Conservation (phyloP, 92 coral and sea anemone species). For the Epizoanthus fatuus region DNA sequence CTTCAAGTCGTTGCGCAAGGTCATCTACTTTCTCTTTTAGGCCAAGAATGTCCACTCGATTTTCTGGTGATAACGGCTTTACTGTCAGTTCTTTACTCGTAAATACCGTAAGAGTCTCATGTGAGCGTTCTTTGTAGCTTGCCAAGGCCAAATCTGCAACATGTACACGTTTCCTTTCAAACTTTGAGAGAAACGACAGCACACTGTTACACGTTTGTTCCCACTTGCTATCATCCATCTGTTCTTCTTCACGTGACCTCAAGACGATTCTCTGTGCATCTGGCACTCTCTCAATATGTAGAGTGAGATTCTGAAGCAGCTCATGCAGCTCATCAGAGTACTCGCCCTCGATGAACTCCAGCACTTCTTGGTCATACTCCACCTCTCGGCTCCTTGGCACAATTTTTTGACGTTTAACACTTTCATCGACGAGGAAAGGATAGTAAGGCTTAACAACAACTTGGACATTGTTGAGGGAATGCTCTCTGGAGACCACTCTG, state of each 20-base stretch:
- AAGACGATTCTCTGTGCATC: conserved; percentile 1
- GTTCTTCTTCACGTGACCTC: background rate
- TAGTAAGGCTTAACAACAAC: background rate
- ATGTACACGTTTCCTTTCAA: background rate
- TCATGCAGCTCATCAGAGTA: background rate
- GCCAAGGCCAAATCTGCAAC: conserved; percentile 2
- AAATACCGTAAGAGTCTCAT: background rate
- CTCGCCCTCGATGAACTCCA: conserved; percentile 15
- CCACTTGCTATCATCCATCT: conserved; percentile 12
- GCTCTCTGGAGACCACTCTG: conserved; percentile 21
- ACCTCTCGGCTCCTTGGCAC: conserved; percentile 21
- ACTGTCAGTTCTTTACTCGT: conserved; percentile 1
- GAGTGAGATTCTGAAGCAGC: background rate
- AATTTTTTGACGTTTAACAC: background rate
- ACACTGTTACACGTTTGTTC: background rate
- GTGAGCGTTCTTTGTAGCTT: conserved; percentile 6
- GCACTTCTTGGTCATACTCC: conserved; percentile 16
- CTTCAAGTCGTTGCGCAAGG: conserved; percentile 44
- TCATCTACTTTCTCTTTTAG: conserved; percentile 45
- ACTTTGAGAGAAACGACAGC: conserved; percentile 13
- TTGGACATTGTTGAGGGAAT: background rate
- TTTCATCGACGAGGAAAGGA: conserved; percentile 5
- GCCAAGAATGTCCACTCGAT: conserved; percentile 20
- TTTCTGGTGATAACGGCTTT: conserved; percentile 8
- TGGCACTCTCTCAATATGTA: conserved; percentile 2